A percentile compares a stretch with the other conserved stretches of the same genome.
phyloP scores from a whole-genome alignment of 2,113 vertebrate genomes.

The Spea bombifrons region DNA sequence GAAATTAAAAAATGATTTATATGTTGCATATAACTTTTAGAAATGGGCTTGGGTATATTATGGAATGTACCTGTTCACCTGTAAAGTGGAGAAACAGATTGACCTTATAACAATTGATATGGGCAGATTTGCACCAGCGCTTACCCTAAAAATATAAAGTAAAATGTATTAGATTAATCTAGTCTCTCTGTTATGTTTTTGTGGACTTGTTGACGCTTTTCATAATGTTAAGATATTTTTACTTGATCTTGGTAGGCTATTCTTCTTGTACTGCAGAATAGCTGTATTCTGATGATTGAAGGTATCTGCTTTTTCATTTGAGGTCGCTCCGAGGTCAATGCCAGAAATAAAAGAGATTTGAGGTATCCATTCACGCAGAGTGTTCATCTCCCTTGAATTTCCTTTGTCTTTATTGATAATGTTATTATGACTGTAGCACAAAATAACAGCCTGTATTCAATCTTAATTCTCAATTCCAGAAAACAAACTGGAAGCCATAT shows the following conservation, averaged over 20 bases:
- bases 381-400: slow-evolving; percentile 17
- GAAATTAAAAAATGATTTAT: too few species aligned
- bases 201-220: too few species aligned
- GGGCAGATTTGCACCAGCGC: too few species aligned
- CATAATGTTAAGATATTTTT: background rate
- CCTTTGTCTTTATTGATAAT: slow-evolving; percentile 42
- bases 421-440: slow-evolving; percentile 32
- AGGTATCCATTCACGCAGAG: slow-evolving; percentile 10
- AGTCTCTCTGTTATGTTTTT: too few species aligned
- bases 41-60: too few species aligned
- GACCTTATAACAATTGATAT: too few species aligned
- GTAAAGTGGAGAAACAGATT: too few species aligned
- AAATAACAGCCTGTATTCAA: slow-evolving; percentile 29
- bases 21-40: too few species aligned
- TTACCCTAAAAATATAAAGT: too few species aligned
- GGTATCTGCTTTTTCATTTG: background rate
- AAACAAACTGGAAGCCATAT: slow-evolving; percentile 14
- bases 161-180: too few species aligned
- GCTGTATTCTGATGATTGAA: slow-evolving; percentile 26
- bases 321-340: slow-evolving; percentile 30
- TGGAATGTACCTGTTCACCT: too few species aligned
- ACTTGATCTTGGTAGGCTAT: background rate
- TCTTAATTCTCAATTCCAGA: slow-evolving; percentile 34
- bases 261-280: slow-evolving; percentile 7
- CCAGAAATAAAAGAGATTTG: slow-evolving; percentile 31